Conservation (phyloP, 2,113 vertebrate genomes). For the Gallinago paraguaiae region DNA sequence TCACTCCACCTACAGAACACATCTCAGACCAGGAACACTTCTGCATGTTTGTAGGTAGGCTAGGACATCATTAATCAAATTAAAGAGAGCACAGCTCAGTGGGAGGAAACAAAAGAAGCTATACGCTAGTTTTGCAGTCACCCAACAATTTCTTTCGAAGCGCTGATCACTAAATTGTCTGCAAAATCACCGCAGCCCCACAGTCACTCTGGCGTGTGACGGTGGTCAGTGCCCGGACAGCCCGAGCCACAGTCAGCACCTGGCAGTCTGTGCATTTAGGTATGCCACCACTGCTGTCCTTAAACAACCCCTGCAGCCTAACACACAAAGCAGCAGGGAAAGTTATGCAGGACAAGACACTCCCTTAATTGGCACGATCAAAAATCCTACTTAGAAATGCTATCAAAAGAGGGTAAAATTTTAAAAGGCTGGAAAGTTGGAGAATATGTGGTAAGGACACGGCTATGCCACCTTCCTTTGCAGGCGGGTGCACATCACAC, state of each 20-base stretch:
- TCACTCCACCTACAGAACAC: background rate
- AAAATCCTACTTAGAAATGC: background rate
- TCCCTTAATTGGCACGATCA: background rate
- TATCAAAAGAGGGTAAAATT: background rate
- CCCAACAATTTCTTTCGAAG: background rate
- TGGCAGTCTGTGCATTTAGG: background rate
- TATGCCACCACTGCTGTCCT: background rate
- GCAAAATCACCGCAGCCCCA: background rate
- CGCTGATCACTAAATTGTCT: background rate
- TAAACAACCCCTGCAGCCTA: background rate
- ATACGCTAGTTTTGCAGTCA: background rate
- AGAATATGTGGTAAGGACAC: background rate
- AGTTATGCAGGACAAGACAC: fast-evolving
- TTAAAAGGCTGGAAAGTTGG: background rate
- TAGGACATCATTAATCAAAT: background rate
- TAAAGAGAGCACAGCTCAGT: background rate
- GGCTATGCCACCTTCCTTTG: background rate
- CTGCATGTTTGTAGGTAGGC: background rate
- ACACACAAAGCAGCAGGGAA: background rate
- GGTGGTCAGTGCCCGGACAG: background rate
- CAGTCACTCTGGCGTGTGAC: fast-evolving
- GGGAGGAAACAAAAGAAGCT: background rate
- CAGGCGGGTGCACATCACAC: fast-evolving
- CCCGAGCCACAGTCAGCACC: background rate
- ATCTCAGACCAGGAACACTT: background rate